Evolutionary conservation across 2,113 vertebrate genomes (phyloP).

Genomic region (Struthio camelus): DNA sequence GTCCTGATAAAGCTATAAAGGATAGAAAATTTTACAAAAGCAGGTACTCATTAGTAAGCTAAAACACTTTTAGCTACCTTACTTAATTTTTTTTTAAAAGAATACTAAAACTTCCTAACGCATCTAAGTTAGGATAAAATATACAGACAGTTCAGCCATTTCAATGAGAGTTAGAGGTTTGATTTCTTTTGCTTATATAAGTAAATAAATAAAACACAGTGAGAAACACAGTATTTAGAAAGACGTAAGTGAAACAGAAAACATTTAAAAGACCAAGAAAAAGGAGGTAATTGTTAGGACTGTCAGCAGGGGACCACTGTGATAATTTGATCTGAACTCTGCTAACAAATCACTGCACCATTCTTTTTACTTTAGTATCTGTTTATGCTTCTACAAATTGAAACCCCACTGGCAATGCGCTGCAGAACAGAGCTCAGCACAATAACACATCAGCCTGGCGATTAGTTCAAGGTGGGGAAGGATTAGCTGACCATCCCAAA

Average conservation of each 20-base stretch:
- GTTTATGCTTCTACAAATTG: slow-evolving; percentile 99
- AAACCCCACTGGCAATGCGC: slow-evolving; percentile 95
- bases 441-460: slow-evolving; percentile 85
- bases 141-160: background rate
- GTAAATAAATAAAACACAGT: slow-evolving; percentile 83
- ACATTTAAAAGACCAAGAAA: slow-evolving; percentile 83
- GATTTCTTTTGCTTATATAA: slow-evolving; percentile 23
- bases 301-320: slow-evolving; percentile 91
- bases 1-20: slow-evolving; percentile 18
- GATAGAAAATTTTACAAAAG: background rate
- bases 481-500: slow-evolving; percentile 88
- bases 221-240: slow-evolving; percentile 87
- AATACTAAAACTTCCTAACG: background rate
- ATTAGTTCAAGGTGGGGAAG: slow-evolving; percentile 99
- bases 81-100: background rate
- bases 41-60: slow-evolving; percentile 12
- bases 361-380: slow-evolving; percentile 99
- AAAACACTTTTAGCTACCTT: slow-evolving; percentile 50
- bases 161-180: background rate
- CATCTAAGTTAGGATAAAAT: background rate
- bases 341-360: slow-evolving; percentile 96
- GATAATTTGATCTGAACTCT: slow-evolving; percentile 98
- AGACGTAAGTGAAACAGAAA: slow-evolving; percentile 89
- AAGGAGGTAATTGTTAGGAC: slow-evolving; percentile 86
- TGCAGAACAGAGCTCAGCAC: slow-evolving; percentile 77